A percentile compares a stretch with the other conserved stretches of the same genome.
These are phyloP conservation scores for Cinclus mexicanus DNA, from an alignment of 2,113 vertebrate species.

Conservation along the genomic window DNA sequence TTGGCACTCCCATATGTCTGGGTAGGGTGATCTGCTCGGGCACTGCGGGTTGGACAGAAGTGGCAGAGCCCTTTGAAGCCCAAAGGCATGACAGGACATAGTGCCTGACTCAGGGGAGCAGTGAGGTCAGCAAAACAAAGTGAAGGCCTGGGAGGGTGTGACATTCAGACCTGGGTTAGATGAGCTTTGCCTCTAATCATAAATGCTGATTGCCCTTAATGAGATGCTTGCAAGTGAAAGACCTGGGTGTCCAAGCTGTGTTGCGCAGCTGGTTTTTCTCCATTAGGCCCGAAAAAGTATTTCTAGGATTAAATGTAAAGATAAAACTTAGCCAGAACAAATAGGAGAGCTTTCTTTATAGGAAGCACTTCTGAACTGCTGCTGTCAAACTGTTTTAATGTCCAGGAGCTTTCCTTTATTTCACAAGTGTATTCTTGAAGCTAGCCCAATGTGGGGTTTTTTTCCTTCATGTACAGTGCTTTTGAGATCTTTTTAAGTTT, in stretches of 20 bases:
- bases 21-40: background rate
- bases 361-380: background rate
- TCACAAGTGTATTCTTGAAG: background rate
- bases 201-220: background rate
- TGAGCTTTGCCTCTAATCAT: background rate
- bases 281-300: background rate
- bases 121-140: background rate
- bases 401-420: background rate
- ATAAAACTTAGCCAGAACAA: background rate
- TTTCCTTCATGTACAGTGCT: background rate
- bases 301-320: background rate
- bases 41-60: background rate
- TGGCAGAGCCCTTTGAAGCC: background rate
- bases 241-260: background rate
- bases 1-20: background rate
- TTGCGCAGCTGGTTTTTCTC: background rate
- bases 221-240: background rate
- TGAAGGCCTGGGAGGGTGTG: background rate
- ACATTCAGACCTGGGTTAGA: background rate
- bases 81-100: fast-evolving
- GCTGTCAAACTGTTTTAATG: background rate
- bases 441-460: background rate
- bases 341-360: background rate
- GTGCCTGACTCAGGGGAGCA: no score
- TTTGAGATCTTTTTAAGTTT: background rate